Conservation (phyloP, 2,113 vertebrate species). For the Athene cunicularia region DNA sequence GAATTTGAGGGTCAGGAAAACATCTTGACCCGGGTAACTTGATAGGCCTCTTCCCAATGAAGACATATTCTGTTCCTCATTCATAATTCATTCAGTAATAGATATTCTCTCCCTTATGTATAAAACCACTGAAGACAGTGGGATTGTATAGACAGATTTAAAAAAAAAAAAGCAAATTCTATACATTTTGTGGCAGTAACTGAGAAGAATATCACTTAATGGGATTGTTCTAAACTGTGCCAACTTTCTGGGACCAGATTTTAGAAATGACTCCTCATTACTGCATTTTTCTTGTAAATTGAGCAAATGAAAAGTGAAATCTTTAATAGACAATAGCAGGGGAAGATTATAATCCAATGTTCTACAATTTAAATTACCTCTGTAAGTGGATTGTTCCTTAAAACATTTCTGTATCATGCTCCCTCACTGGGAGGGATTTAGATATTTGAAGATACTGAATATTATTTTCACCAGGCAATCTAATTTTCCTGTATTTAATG, state of each 20-base stretch:
- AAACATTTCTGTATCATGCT: slow-evolving; percentile 11
- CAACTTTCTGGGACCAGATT: neutral
- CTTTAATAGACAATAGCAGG: neutral
- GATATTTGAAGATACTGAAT: neutral
- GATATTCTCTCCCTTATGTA: neutral
- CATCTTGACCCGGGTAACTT: neutral
- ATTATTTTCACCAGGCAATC: slow-evolving; percentile 20
- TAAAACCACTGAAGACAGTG: neutral
- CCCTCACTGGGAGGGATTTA: neutral
- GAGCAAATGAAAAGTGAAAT: neutral
- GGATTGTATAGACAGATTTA: neutral
- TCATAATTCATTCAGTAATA: neutral
- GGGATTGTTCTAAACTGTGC: neutral
- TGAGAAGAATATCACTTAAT: neutral
- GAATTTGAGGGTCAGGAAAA: neutral
- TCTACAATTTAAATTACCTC: slow-evolving; percentile 12
- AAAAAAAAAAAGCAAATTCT: neutral
- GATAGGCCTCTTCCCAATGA: neutral
- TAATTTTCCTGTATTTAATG: neutral
- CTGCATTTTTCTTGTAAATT: neutral
- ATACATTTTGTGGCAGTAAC: neutral
- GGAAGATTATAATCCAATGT: neutral
- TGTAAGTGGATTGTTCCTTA: neutral
- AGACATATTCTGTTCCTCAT: neutral
- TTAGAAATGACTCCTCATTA: neutral